Percentiles rank a stretch among this genome's conserved stretches.
These are phyloP conservation scores for Oryzaephilus surinamensis DNA, from an alignment of 1,140 invertebrate species.

Conservation along the genomic window DNA sequence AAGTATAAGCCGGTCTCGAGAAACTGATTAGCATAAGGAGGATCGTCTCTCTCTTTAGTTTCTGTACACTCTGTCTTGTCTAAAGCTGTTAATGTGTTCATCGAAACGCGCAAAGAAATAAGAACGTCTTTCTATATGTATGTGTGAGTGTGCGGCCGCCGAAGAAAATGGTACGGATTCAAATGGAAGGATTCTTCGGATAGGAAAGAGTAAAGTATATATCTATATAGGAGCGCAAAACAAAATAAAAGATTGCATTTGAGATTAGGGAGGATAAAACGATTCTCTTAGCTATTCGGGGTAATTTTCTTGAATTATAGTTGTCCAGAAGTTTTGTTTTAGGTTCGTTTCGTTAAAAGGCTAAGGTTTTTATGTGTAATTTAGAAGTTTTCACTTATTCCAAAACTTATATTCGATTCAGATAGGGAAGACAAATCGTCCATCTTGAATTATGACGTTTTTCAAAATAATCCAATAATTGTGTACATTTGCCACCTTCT, in stretches of 20 bases:
- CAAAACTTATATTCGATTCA: no score
- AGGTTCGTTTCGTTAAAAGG: slow-evolving; percentile 11
- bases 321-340: slow-evolving; percentile 19
- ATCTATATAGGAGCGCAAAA: slow-evolving; percentile 18
- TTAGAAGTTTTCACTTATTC: no score
- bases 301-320: slow-evolving; percentile 27
- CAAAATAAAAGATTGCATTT: slow-evolving; percentile 27
- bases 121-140: no score
- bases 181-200: no score
- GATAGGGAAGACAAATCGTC: no score
- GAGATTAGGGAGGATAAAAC: slow-evolving; percentile 25
- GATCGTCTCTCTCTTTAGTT: slow-evolving; percentile 16
- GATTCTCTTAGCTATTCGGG: slow-evolving; percentile 13
- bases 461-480: no score
- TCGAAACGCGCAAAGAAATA: slow-evolving; percentile 16
- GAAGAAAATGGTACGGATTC: no score
- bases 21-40: slow-evolving; percentile 25
- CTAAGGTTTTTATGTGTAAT: no score
- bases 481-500: no score
- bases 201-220: not conserved
- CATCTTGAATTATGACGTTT: no score
- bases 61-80: no score
- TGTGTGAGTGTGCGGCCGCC: no score
- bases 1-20: slow-evolving; percentile 17
- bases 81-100: slow-evolving; percentile 27